Conservation (phyloP, 2,797 vertebrate genomes). For the Sebastes trivittatus region DNA sequence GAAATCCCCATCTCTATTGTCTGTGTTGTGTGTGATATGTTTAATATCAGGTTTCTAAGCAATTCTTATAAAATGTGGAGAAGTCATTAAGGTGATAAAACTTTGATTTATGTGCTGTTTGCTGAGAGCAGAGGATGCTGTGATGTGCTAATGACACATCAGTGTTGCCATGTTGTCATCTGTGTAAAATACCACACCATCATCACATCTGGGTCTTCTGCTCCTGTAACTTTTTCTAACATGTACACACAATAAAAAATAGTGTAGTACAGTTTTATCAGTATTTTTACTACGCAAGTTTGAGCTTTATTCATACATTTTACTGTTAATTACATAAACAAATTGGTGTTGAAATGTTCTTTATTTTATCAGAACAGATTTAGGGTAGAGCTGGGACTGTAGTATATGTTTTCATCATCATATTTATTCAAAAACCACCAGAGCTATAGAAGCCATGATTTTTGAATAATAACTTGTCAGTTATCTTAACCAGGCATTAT, state of each 20-base stretch:
- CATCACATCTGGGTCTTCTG: conserved; percentile 1
- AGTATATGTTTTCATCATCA: neutral
- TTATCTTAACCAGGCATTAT: neutral
- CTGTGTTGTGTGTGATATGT: no score
- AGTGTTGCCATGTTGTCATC: conserved; percentile 34
- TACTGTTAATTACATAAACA: neutral
- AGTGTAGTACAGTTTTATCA: neutral
- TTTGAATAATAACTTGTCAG: neutral
- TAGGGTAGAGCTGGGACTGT: no score
- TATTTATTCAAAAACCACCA: neutral
- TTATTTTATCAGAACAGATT: neutral
- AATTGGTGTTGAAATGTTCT: neutral
- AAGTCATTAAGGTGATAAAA: neutral
- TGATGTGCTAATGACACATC: neutral
- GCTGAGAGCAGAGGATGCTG: neutral
- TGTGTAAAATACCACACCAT: conserved; percentile 46
- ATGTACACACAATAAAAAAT: neutral
- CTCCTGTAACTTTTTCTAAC: neutral
- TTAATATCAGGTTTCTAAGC: neutral
- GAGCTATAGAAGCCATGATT: neutral
- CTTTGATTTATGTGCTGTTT: conserved; percentile 1
- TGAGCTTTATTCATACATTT: neutral
- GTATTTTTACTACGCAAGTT: neutral
- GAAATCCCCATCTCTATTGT: no score
- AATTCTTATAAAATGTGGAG: neutral